Evolutionary conservation across 1,140 invertebrate species (phyloP).

Genomic region (Maconellicoccus hirsutus): DNA sequence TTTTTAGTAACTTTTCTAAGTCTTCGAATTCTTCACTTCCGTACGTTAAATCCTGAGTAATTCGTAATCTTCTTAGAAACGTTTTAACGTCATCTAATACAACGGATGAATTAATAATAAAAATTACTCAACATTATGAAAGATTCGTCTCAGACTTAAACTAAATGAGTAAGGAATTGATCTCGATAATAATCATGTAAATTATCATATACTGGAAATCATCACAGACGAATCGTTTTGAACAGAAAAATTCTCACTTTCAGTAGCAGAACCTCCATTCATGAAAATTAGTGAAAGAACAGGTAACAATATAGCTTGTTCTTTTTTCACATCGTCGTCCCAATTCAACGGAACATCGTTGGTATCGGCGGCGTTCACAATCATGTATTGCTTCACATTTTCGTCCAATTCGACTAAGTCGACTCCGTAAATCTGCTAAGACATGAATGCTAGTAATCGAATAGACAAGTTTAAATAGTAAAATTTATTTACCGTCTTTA

Average conservation of each 20-base stretch:
- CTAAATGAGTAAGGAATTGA: conserved; percentile 11
- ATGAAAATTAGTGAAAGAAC: neutral
- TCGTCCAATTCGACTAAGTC: neutral
- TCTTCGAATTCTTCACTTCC: neutral
- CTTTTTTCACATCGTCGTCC: neutral
- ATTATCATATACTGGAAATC: neutral
- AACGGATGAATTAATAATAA: neutral
- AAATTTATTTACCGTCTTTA: neutral
- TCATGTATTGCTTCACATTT: neutral
- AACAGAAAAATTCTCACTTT: neutral
- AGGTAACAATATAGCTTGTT: neutral
- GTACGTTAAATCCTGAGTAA: neutral
- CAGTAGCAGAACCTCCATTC: neutral
- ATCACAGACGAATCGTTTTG: neutral
- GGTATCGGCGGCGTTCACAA: neutral
- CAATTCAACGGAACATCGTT: neutral
- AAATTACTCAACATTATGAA: neutral
- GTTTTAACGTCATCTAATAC: neutral
- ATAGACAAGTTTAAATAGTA: neutral
- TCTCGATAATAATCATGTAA: neutral
- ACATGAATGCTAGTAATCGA: neutral
- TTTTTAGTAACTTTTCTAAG: neutral
- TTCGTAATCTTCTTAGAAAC: neutral
- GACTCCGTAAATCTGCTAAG: neutral
- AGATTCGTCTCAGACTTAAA: conserved; percentile 11